Evolutionary conservation across 2,888 invertebrate genomes (phyloP), one percentile per base, ranked within the genome.

Genomic region (Drosophila neotestacea): DNA sequence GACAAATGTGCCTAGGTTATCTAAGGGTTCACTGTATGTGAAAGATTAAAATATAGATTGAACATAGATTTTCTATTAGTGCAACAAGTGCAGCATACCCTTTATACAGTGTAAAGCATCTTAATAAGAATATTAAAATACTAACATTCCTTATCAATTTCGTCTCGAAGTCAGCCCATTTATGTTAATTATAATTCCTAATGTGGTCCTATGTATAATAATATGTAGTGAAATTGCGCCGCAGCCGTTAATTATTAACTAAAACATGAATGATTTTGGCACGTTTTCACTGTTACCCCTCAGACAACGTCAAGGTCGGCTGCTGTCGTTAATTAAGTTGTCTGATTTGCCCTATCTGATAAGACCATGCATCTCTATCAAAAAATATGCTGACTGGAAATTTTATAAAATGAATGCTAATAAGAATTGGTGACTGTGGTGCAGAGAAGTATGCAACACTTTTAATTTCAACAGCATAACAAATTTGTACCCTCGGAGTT

Each of bases 211-310:
- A 46, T 16, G 16, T 16, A 16, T 41, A 52, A 46, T 47, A 34
- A 39, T 34, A 22, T 38, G 4, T 39, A 16, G 41, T 46, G 28
- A 64, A 76, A 75, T 64, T 76, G 54, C 75, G 77, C 41, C 63
- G 67, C 61, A 76, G 61, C 13, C 60, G 9, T 4, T 44, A 62
- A 41, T 55, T 42, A 61, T 64, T 64, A 58, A 64, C n/a, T 56
- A 52, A 44, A 66, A 54, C 71, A 36, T 46, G 68, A 42, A 34
- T 11, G 59, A 32, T 39, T 68, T 60, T 10, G 44, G 56, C 77
- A 76, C 77, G 75, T 69, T 77, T 68, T 5, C 58, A 41, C 6
- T n/a, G 6, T 28, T 61, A 34, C 30, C 22, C 48, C 30, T 27
- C 44, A 48, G 50, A 48, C 63, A 30, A 9, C 46, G 28, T 62